phyloP scores from a whole-genome alignment of 2,888 invertebrate species.

The Ophonus ardosiacus region DNA sequence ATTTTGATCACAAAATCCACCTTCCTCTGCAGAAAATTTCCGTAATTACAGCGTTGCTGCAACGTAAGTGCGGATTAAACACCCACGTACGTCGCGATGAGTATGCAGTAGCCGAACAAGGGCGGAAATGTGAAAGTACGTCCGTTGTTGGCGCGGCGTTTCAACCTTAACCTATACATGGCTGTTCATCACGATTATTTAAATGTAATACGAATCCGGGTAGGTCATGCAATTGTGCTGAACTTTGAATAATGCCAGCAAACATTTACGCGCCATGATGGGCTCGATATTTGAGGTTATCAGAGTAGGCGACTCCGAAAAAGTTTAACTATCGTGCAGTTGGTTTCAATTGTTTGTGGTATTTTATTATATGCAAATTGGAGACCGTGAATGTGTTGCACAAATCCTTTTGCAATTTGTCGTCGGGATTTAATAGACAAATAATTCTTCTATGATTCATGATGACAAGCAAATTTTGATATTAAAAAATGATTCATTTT shows the following conservation, averaged over 20 bases:
- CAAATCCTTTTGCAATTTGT: constrained; percentile 21
- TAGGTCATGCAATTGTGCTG: constrained; percentile 66
- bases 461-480: not conserved
- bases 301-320: constrained; percentile 44
- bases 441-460: not conserved
- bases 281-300: constrained; percentile 47
- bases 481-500: not conserved
- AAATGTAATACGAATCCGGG: constrained; percentile 68
- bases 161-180: constrained; percentile 69
- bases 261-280: constrained; percentile 48
- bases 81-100: constrained; percentile 13
- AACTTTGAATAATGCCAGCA: constrained; percentile 62
- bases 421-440: not conserved
- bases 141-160: constrained; percentile 66
- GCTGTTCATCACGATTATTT: constrained; percentile 68
- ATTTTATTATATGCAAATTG: constrained; percentile 49
- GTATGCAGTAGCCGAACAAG: not conserved
- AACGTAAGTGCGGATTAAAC: not conserved
- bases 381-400: constrained; percentile 4
- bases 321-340: constrained; percentile 29
- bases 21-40: constrained; percentile 34
- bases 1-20: constrained; percentile 35
- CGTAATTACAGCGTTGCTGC: constrained; percentile 50
- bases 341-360: constrained; percentile 19
- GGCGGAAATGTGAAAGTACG: constrained; percentile 55